Percentiles rank a stretch among this genome's conserved stretches.
Evolutionary conservation across 92 coral and sea anemone genomes (phyloP).

Genomic region (Parazoanthus swiftii): DNA sequence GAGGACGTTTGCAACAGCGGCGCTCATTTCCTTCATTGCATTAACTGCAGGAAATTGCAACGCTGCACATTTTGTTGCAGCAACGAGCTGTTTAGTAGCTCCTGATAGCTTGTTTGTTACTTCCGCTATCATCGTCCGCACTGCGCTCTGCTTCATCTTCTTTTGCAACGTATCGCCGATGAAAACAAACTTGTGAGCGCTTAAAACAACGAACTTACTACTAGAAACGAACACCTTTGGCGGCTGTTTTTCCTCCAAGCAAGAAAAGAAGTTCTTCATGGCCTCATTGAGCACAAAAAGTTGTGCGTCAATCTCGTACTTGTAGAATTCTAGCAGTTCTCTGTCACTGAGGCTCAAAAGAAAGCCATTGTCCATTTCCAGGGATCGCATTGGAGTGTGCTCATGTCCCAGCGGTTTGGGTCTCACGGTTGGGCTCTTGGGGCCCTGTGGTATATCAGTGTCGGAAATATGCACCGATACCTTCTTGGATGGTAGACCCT

Average conservation of each 20-base stretch:
- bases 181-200: constrained; percentile 95
- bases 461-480: constrained; percentile 68
- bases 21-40: constrained; percentile 83
- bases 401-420: constrained; percentile 14
- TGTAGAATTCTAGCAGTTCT: constrained; percentile 84
- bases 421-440: constrained; percentile 48
- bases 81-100: constrained; percentile 75
- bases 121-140: constrained; percentile 54
- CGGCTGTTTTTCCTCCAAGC: constrained; percentile 70
- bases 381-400: constrained; percentile 14
- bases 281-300: constrained; percentile 92
- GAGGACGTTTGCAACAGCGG: constrained; percentile 75
- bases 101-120: constrained; percentile 78
- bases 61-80: constrained; percentile 86
- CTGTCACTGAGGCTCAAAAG: constrained; percentile 77
- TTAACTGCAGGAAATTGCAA: constrained; percentile 82
- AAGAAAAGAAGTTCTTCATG: constrained; percentile 79
- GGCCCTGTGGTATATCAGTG: constrained; percentile 67
- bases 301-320: constrained; percentile 90
- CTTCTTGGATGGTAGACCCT: constrained; percentile 39
- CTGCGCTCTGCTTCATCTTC: constrained; percentile 61
- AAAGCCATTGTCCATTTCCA: constrained; percentile 54
- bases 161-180: constrained; percentile 88
- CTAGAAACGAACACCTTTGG: constrained; percentile 95
- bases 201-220: constrained; percentile 93